Evolutionary conservation across 2,797 vertebrate genomes (phyloP).

Genomic region (Mastacembelus armatus): DNA sequence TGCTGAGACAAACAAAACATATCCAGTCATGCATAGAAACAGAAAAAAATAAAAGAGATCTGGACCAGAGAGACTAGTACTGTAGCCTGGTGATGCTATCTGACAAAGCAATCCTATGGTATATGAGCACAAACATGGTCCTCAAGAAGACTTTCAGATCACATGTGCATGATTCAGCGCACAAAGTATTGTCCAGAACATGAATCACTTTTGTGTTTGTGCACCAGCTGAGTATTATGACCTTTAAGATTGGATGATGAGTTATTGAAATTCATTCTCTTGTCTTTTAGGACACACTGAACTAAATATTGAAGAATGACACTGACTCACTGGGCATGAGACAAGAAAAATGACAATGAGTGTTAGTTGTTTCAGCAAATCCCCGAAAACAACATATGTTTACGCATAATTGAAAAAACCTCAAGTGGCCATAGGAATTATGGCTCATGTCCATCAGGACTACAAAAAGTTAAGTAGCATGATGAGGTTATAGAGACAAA

Average conservation of each 20-base stretch:
- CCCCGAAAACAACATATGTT: background rate
- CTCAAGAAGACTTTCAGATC: too few species aligned
- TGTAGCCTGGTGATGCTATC: background rate
- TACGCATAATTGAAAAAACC: background rate
- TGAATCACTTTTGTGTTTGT: too few species aligned
- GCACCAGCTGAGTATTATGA: too few species aligned
- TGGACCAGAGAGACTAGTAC: conserved; percentile 17
- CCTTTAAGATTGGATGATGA: background rate
- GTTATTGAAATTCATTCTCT: background rate
- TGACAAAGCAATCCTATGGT: conserved; percentile 42
- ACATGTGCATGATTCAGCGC: too few species aligned
- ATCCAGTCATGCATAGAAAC: conserved; percentile 38
- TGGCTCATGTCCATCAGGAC: background rate
- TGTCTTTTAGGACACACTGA: background rate
- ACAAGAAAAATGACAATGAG: background rate
- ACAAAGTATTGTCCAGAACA: conserved; percentile 14
- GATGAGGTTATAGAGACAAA: background rate
- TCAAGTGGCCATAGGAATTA: too few species aligned
- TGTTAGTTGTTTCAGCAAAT: too few species aligned
- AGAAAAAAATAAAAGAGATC: conserved; percentile 10
- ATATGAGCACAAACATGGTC: too few species aligned
- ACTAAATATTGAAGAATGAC: background rate
- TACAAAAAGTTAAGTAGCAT: background rate
- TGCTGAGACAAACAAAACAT: conserved; percentile 21
- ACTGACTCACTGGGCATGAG: background rate